Evolutionary conservation across 2,888 invertebrate genomes (phyloP).

Genomic region (Stenodema calcarata): DNA sequence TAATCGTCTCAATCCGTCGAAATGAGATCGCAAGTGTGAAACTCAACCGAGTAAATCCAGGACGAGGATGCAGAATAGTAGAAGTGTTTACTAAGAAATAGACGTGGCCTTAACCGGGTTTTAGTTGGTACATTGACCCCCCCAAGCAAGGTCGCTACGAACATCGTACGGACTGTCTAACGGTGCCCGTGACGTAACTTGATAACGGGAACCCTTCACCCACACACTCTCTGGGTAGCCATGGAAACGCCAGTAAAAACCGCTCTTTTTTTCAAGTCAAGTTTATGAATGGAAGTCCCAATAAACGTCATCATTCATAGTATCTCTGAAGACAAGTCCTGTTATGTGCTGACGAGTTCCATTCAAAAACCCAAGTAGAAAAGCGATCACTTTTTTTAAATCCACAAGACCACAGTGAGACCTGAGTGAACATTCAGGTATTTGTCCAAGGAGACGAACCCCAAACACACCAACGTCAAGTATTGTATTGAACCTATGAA

Average conservation of each 20-base stretch:
- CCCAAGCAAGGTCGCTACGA: constrained; percentile 43
- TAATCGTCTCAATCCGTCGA: neutral
- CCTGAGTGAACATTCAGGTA: too few relatives aligned
- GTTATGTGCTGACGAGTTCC: too few relatives aligned
- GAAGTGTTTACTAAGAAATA: constrained; percentile 8
- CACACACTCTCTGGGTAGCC: constrained; percentile 12
- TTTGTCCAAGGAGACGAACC: too few relatives aligned
- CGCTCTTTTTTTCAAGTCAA: neutral
- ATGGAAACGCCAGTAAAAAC: neutral
- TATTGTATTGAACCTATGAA: too few relatives aligned
- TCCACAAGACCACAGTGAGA: too few relatives aligned
- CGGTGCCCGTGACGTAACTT: constrained; percentile 42
- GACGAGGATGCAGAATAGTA: neutral
- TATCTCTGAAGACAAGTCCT: too few relatives aligned
- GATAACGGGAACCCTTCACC: constrained; percentile 44
- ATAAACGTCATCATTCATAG: neutral
- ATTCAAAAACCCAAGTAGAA: too few relatives aligned
- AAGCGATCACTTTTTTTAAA: too few relatives aligned
- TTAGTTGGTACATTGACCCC: constrained; percentile 43
- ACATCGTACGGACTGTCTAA: constrained; percentile 17
- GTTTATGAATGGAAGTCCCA: neutral
- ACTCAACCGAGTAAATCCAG: neutral
- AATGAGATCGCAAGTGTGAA: neutral
- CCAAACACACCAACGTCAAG: too few relatives aligned
- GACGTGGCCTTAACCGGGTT: constrained; percentile 46